Evolutionary conservation across 53 echinoderm and acorn worm species (phyloP).

Genomic region (Zoroaster sp.): DNA sequence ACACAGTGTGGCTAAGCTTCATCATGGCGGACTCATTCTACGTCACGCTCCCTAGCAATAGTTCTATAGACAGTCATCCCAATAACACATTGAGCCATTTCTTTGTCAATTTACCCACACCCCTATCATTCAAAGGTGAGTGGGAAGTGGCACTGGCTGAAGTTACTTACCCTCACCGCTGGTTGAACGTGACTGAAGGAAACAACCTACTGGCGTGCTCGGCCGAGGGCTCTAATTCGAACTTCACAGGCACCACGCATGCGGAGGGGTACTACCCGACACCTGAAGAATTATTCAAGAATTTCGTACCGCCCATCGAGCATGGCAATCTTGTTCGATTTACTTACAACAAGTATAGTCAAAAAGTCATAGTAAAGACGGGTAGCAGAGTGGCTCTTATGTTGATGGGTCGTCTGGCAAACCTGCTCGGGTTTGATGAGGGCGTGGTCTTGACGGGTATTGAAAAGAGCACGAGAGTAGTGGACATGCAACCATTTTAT

Average conservation of each 20-base stretch:
- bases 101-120: conserved; percentile 29
- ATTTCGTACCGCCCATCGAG: neutral
- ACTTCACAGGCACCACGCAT: neutral
- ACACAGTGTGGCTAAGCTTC: neutral
- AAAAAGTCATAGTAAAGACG: conserved; percentile 3
- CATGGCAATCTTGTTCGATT: neutral
- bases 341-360: neutral
- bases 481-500: conserved; percentile 1
- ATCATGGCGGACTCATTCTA: conserved; percentile 71
- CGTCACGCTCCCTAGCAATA: conserved; percentile 79
- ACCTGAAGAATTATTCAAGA: neutral
- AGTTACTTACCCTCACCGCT: conserved; percentile 36
- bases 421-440: conserved; percentile 15
- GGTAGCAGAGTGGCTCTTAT: neutral
- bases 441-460: neutral
- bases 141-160: conserved; percentile 61
- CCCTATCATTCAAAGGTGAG: conserved; percentile 40
- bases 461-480: neutral
- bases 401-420: neutral
- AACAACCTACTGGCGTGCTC: neutral
- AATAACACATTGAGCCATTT: conserved; percentile 62
- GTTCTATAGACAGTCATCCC: conserved; percentile 59
- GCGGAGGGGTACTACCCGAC: conserved; percentile 25
- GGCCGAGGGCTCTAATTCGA: neutral
- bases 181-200: conserved; percentile 36